These are phyloP conservation scores for Achlya flavicornis DNA, from an alignment of 2,888 invertebrate genomes.

Conservation along the genomic window DNA sequence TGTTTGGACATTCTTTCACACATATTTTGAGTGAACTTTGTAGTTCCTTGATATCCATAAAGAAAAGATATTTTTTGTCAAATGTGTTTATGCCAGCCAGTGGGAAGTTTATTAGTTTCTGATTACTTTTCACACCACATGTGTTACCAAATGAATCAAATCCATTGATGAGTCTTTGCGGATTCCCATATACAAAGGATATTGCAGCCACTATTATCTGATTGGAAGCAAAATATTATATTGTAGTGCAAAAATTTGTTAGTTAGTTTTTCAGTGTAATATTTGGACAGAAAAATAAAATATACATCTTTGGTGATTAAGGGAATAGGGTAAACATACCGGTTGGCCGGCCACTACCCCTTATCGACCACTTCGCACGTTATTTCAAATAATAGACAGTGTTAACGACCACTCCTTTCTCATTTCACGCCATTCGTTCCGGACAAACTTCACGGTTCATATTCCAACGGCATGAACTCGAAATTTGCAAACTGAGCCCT, in stretches of 20 bases:
- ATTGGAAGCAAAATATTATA: slow-evolving; percentile 23
- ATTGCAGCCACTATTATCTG: slow-evolving; percentile 93
- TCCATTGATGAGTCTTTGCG: slow-evolving; percentile 93
- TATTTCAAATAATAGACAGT: too few species aligned
- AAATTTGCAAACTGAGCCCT: too few species aligned
- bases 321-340: too few species aligned
- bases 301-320: not conserved
- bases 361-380: too few species aligned
- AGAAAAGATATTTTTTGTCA: slow-evolving; percentile 91
- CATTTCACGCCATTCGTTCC: too few species aligned
- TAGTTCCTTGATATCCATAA: slow-evolving; percentile 91
- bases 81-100: slow-evolving; percentile 92
- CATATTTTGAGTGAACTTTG: slow-evolving; percentile 93
- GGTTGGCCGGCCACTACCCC: too few species aligned
- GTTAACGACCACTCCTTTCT: too few species aligned
- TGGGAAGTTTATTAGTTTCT: slow-evolving; percentile 88
- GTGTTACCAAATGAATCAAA: slow-evolving; percentile 98
- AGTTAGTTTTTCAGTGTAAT: not conserved
- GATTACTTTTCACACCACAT: slow-evolving; percentile 93
- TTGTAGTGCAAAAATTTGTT: not conserved
- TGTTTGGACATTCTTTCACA: slow-evolving; percentile 93
- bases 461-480: too few species aligned
- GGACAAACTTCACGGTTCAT: too few species aligned
- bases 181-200: slow-evolving; percentile 94
- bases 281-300: too few species aligned